phyloP scores from a whole-genome alignment of 2,113 vertebrate genomes.

The Mixornis gularis region DNA sequence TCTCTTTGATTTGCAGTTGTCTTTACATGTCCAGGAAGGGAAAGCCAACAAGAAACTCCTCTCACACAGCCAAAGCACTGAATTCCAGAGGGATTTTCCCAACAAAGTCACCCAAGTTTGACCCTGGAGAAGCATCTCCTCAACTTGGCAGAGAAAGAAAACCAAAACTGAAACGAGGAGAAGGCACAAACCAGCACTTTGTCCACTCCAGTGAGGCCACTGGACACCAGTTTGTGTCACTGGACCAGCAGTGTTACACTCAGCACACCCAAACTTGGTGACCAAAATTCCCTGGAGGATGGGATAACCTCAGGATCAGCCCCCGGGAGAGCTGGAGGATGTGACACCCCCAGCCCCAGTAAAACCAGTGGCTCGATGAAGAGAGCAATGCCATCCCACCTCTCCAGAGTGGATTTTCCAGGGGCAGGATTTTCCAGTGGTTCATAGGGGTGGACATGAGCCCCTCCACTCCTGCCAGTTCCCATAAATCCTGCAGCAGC shows the following conservation, averaged over 20 bases:
- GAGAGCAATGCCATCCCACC: background rate
- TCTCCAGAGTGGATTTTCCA: background rate
- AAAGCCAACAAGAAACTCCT: background rate
- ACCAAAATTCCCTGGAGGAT: background rate
- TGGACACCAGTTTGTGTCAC: background rate
- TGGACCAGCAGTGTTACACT: background rate
- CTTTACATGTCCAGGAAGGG: background rate
- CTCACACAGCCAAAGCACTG: background rate
- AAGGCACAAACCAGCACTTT: background rate
- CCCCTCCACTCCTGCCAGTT: background rate
- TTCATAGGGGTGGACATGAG: accelerated
- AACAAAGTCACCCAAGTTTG: background rate
- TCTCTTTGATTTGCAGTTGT: background rate
- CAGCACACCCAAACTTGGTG: background rate
- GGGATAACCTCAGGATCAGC: background rate
- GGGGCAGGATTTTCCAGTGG: background rate
- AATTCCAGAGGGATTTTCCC: background rate
- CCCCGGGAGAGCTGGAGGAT: background rate
- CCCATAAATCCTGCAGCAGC: background rate
- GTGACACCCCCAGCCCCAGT: background rate
- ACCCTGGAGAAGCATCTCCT: background rate
- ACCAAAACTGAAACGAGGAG: too few relatives aligned
- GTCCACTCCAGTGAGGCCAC: background rate
- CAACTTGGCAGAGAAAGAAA: background rate
- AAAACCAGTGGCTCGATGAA: accelerated